These are phyloP conservation scores for Zelleria hepariella DNA, from an alignment of 2,888 invertebrate genomes.

Conservation along the genomic window DNA sequence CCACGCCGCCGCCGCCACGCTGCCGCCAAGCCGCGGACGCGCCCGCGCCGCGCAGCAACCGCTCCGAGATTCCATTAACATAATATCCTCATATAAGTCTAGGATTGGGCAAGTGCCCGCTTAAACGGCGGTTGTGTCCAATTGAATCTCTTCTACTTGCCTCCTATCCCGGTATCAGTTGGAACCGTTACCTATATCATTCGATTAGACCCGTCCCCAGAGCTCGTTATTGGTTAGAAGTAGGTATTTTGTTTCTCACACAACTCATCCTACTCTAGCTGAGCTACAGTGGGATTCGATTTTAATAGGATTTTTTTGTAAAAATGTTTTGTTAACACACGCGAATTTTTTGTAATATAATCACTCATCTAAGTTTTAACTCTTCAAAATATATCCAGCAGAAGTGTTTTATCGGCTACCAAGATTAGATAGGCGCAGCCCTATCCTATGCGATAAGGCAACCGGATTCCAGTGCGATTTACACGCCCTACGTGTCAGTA, in stretches of 20 bases:
- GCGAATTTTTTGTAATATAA: background rate
- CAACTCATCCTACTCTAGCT: background rate
- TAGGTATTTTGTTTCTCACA: background rate
- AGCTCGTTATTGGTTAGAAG: background rate
- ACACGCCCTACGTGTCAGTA: conserved; percentile 30
- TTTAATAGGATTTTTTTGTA: too few relatives aligned
- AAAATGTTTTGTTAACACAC: too few relatives aligned
- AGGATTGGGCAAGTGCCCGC: background rate
- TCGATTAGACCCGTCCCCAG: background rate
- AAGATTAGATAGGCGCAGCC: conserved; percentile 58
- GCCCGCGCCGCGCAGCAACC: background rate
- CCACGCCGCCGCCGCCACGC: conserved; percentile 19
- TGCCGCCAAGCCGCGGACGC: too few relatives aligned
- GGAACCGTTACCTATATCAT: background rate
- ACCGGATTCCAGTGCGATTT: conserved; percentile 43
- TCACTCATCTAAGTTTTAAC: conserved; percentile 1
- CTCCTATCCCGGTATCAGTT: background rate
- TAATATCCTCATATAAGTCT: conserved; percentile 5
- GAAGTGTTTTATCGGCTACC: conserved; percentile 38
- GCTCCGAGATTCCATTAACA: conserved; percentile 6
- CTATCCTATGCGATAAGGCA: conserved; percentile 56
- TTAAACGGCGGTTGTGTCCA: conserved; percentile 2
- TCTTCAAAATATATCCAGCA: conserved; percentile 4
- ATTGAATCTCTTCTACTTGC: conserved; percentile 1
- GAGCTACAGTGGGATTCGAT: too few relatives aligned